phyloP scores from a whole-genome alignment of 2,888 invertebrate genomes.

The Dasysyrphus albostriatus region DNA sequence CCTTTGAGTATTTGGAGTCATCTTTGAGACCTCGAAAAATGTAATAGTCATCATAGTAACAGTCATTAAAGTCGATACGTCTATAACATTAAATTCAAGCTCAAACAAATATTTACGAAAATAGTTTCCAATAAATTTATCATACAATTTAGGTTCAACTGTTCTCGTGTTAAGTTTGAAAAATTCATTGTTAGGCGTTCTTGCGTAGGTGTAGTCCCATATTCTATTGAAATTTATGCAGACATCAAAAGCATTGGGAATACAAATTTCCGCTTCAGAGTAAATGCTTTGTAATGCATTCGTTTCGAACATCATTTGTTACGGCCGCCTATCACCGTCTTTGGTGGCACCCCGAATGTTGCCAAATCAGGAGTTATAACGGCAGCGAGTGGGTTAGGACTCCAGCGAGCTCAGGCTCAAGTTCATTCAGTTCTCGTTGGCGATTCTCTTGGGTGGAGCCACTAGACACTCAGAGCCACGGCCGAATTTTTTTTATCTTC shows the following conservation, averaged over 20 bases:
- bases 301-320: too few relatives aligned
- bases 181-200: conserved; percentile 64
- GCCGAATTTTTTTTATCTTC: too few relatives aligned
- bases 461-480: too few relatives aligned
- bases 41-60: conserved; percentile 76
- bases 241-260: conserved; percentile 81
- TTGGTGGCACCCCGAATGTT: too few relatives aligned
- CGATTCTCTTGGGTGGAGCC: too few relatives aligned
- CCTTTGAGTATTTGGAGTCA: neutral
- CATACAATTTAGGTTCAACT: conserved; percentile 76
- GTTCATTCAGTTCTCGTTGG: too few relatives aligned
- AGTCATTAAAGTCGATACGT: conserved; percentile 61
- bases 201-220: conserved; percentile 77
- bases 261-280: conserved; percentile 85
- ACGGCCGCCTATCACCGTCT: too few relatives aligned
- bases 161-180: conserved; percentile 71
- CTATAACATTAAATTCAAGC: conserved; percentile 30
- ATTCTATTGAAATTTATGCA: conserved; percentile 80
- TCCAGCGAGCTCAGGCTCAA: too few relatives aligned
- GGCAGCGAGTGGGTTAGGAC: too few relatives aligned
- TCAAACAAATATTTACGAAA: neutral
- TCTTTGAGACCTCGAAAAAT: conserved; percentile 68
- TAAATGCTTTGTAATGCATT: conserved; percentile 87
- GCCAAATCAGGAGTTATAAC: too few relatives aligned
- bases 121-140: neutral